phyloP scores from a whole-genome alignment of 2,113 vertebrate genomes.

The Semnornis frantzii region DNA sequence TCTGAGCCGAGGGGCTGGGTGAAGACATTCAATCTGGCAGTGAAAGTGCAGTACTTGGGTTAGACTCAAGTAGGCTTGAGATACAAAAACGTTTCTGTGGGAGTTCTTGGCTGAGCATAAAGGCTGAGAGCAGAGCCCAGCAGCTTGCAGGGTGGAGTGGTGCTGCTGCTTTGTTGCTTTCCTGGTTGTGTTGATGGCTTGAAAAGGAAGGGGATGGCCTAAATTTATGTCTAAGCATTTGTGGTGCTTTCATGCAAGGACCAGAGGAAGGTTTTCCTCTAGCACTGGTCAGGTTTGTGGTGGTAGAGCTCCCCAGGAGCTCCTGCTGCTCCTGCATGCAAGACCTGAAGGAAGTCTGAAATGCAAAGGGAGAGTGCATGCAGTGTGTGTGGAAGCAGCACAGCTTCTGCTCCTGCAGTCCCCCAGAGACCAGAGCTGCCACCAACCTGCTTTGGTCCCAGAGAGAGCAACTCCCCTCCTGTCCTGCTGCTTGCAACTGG shows the following conservation, averaged over 20 bases:
- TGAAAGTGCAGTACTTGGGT: slow-evolving; percentile 19
- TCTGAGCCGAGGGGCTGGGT: not conserved
- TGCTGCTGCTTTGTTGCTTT: not conserved
- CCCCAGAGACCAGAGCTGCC: not conserved
- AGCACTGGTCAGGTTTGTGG: not conserved
- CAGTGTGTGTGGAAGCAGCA: too few species aligned
- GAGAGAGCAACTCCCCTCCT: not conserved
- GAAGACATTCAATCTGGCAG: slow-evolving; percentile 45
- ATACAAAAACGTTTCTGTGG: slow-evolving; percentile 50
- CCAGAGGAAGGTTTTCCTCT: not conserved
- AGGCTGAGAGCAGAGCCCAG: slow-evolving; percentile 8
- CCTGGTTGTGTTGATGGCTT: not conserved
- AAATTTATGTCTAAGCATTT: not conserved
- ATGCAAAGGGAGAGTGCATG: not conserved
- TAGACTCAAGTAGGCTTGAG: slow-evolving; percentile 61
- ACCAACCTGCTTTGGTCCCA: fast-evolving
- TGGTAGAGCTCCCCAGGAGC: not conserved
- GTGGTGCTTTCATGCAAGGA: fast-evolving
- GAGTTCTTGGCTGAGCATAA: slow-evolving; percentile 39
- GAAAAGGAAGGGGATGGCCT: not conserved
- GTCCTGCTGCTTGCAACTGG: fast-evolving
- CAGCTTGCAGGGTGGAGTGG: not conserved
- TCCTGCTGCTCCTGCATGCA: fast-evolving
- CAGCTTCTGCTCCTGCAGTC: fast-evolving
- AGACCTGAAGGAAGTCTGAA: not conserved